Percentiles rank a stretch among this genome's conserved stretches.
Conservation (phyloP, 1,140 invertebrate species). For the Stenopsyche tienmushanensis region DNA sequence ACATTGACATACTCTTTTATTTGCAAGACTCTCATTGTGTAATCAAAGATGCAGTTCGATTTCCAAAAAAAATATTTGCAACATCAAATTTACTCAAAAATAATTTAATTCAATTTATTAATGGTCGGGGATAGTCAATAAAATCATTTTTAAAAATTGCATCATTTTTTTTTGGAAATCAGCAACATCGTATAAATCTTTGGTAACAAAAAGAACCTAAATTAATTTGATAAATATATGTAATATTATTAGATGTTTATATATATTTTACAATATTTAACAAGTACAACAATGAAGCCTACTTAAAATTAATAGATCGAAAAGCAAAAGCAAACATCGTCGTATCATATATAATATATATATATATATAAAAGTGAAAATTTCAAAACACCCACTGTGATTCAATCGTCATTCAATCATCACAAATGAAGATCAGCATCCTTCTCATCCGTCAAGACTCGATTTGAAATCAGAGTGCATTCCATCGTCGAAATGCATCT, state of each 20-base stretch:
- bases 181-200: neutral
- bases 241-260: neutral
- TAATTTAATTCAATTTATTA: neutral
- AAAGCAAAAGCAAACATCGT: slow-evolving; percentile 14
- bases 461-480: no score
- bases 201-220: neutral
- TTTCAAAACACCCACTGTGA: neutral
- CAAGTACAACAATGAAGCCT: slow-evolving; percentile 26
- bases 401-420: neutral
- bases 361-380: neutral
- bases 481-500: no score
- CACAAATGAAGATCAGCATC: neutral
- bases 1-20: no score
- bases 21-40: no score
- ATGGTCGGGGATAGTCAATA: no score
- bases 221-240: neutral
- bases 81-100: neutral
- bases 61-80: no score
- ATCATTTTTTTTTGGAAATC: no score
- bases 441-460: neutral
- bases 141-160: no score
- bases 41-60: no score
- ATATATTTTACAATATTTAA: slow-evolving; percentile 12
- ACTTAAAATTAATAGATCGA: slow-evolving; percentile 19
- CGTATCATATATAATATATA: neutral